Conservation (phyloP, 2,888 invertebrate genomes). For the Thymelicus acteon region DNA sequence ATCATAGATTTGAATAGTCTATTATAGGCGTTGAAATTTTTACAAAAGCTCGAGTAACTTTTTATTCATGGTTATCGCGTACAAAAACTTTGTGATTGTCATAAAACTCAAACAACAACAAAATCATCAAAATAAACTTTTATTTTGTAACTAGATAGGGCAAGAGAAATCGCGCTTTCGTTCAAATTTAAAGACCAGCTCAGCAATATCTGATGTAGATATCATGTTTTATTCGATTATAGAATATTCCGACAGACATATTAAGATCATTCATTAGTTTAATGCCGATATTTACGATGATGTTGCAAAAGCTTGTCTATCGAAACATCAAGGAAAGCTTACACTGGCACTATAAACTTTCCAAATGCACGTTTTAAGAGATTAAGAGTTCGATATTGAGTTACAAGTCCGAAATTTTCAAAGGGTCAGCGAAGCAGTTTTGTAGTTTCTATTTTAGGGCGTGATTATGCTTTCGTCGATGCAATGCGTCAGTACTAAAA, state of each 20-base stretch:
- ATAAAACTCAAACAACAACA: neutral
- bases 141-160: neutral
- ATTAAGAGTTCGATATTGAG: constrained; percentile 33
- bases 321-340: constrained; percentile 32
- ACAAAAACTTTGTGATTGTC: neutral
- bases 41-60: no score
- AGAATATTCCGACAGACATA: constrained; percentile 7
- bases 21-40: no score
- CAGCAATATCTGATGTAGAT: neutral
- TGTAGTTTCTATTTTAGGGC: constrained; percentile 32
- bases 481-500: constrained; percentile 32
- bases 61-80: no score
- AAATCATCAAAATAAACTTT: neutral
- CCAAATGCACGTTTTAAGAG: constrained; percentile 28
- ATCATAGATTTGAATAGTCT: neutral
- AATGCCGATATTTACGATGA: constrained; percentile 28
- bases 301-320: constrained; percentile 26
- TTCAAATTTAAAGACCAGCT: neutral
- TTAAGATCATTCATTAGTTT: constrained; percentile 22
- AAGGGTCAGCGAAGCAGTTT: constrained; percentile 17
- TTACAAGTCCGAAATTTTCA: constrained; percentile 32
- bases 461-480: constrained; percentile 30
- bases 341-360: constrained; percentile 31
- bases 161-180: no score
- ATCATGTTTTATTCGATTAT: constrained; percentile 25